Evolutionary conservation across 1,140 invertebrate genomes (phyloP).

Genomic region (Drosophila pachea): DNA sequence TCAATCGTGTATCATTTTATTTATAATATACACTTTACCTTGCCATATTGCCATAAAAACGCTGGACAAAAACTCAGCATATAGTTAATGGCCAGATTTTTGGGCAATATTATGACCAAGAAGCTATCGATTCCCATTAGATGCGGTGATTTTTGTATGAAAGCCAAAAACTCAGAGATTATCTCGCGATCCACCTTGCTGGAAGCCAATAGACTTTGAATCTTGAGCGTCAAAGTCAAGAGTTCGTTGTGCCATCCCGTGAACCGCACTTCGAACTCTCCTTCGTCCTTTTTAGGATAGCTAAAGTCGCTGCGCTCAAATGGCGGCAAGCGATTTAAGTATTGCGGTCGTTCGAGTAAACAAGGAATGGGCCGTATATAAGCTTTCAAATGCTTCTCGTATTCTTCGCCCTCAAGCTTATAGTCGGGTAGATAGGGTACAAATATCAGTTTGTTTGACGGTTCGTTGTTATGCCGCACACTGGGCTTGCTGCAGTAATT

Average conservation of each 20-base stretch:
- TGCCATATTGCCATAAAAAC: conserved; percentile 74
- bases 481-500: conserved; percentile 59
- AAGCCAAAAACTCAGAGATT: conserved; percentile 73
- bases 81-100: conserved; percentile 74
- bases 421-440: conserved; percentile 76
- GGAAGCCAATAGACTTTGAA: conserved; percentile 68
- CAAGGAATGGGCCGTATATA: conserved; percentile 74
- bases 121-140: conserved; percentile 75
- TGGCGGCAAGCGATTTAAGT: conserved; percentile 70
- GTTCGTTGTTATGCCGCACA: conserved; percentile 38
- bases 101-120: conserved; percentile 71
- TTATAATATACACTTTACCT: conserved; percentile 38
- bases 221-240: conserved; percentile 69
- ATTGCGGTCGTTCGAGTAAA: conserved; percentile 70
- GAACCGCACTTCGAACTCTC: conserved; percentile 70
- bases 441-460: conserved; percentile 53
- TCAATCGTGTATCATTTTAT: too few relatives aligned
- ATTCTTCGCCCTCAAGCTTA: conserved; percentile 65
- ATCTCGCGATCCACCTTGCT: conserved; percentile 70
- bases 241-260: conserved; percentile 73
- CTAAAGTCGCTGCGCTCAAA: conserved; percentile 71
- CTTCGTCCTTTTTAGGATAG: conserved; percentile 73
- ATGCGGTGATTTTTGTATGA: conserved; percentile 73
- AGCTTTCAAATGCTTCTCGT: conserved; percentile 59
- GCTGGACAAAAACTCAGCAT: conserved; percentile 72